These are phyloP conservation scores for Scaptomyza flava DNA, from an alignment of 2,888 invertebrate species.

Conservation along the genomic window DNA sequence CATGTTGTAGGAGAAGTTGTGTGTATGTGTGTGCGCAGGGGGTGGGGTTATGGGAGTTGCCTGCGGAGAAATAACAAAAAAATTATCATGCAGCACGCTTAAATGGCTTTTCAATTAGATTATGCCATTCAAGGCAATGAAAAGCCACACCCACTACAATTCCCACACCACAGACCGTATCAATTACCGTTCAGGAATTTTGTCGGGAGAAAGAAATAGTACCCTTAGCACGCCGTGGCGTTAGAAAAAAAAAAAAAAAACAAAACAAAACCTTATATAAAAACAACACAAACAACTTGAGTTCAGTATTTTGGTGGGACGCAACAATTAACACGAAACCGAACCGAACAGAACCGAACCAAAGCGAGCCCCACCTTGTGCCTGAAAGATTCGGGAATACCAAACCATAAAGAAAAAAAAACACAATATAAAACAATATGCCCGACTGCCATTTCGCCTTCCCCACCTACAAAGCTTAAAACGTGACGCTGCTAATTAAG, in stretches of 20 bases:
- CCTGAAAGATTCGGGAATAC: constrained; percentile 10
- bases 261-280: constrained; percentile 38
- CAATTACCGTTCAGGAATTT: constrained; percentile 77
- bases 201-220: constrained; percentile 22
- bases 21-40: background rate
- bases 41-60: background rate
- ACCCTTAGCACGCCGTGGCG: constrained; percentile 24
- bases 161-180: constrained; percentile 59
- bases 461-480: constrained; percentile 26
- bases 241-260: background rate
- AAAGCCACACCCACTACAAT: constrained; percentile 36
- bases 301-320: constrained; percentile 79
- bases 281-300: constrained; percentile 71
- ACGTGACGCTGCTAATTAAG: constrained; percentile 80
- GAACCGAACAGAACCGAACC: constrained; percentile 53
- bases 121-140: constrained; percentile 75
- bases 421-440: constrained; percentile 76
- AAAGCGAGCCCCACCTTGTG: constrained; percentile 25
- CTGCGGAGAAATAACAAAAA: constrained; percentile 42
- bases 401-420: constrained; percentile 9
- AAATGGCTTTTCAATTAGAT: constrained; percentile 80
- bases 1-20: background rate
- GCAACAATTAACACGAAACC: constrained; percentile 78
- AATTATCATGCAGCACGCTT: constrained; percentile 79
- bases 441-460: constrained; percentile 31